Conservation (phyloP, 2,113 vertebrate species). For the Chloebia gouldiae region DNA sequence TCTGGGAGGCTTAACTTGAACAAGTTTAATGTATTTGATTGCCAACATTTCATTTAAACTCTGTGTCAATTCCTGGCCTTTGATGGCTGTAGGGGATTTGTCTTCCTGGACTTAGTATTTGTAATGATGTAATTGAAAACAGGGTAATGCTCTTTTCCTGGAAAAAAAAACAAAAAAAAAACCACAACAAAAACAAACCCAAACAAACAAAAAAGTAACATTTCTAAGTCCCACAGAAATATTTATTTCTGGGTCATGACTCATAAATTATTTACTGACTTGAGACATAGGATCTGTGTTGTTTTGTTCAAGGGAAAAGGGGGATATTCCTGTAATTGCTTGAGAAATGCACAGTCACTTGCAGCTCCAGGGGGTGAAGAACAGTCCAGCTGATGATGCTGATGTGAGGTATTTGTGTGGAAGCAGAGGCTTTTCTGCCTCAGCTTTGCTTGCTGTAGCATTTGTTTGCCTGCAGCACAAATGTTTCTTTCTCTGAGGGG, state of each 20-base stretch:
- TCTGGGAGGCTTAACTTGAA: neutral
- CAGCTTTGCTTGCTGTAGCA: neutral
- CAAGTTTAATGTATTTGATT: rapidly evolving
- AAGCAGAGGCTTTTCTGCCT: neutral
- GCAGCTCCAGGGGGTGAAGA: neutral
- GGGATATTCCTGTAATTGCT: neutral
- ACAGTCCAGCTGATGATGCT: neutral
- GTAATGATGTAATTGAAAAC: neutral
- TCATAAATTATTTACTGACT: neutral
- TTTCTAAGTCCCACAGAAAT: neutral
- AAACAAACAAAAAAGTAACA: no score
- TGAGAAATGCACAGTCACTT: neutral
- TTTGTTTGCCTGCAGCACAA: neutral
- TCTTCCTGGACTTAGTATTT: neutral
- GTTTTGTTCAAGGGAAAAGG: neutral
- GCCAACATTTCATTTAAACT: neutral
- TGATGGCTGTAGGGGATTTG: neutral
- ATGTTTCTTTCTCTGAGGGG: neutral
- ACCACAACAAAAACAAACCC: no score
- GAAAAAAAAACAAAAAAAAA: neutral
- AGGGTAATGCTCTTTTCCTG: neutral
- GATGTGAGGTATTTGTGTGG: neutral
- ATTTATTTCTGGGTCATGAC: neutral
- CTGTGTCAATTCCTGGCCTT: rapidly evolving
- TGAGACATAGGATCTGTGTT: neutral